Conservation (phyloP, 2,113 vertebrate genomes). For the Chloropsis cyanopogon region DNA sequence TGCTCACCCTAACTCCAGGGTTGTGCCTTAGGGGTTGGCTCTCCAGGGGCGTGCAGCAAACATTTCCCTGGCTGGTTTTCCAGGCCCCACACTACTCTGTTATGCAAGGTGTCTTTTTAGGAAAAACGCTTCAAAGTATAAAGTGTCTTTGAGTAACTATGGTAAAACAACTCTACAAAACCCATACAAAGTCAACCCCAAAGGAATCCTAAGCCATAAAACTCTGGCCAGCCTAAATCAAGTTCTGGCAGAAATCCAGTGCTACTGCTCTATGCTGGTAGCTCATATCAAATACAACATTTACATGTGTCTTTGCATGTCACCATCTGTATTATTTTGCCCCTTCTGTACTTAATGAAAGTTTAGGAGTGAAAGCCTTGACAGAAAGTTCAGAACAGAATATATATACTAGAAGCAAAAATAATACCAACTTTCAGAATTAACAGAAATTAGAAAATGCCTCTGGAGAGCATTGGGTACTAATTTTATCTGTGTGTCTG, state of each 20-base stretch:
- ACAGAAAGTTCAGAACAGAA: background rate
- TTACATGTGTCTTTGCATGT: background rate
- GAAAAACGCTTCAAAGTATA: background rate
- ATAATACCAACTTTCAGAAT: background rate
- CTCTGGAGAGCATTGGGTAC: rapidly evolving
- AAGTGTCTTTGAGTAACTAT: background rate
- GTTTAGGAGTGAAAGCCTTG: background rate
- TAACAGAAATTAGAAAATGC: background rate
- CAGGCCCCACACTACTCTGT: background rate
- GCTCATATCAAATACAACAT: background rate
- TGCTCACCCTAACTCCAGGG: too few relatives aligned
- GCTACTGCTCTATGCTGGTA: background rate
- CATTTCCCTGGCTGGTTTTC: too few relatives aligned
- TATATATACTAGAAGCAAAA: background rate
- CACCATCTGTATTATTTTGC: background rate
- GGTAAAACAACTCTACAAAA: background rate
- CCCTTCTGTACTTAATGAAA: background rate
- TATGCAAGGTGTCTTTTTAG: background rate
- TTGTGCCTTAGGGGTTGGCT: too few relatives aligned
- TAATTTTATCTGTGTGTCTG: background rate
- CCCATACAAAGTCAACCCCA: background rate
- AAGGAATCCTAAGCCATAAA: background rate
- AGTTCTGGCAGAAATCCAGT: background rate
- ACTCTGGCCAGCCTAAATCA: background rate
- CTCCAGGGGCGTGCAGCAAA: too few relatives aligned